These are phyloP conservation scores for Chirona hameri DNA, from an alignment of 2,888 invertebrate genomes.

Conservation along the genomic window DNA sequence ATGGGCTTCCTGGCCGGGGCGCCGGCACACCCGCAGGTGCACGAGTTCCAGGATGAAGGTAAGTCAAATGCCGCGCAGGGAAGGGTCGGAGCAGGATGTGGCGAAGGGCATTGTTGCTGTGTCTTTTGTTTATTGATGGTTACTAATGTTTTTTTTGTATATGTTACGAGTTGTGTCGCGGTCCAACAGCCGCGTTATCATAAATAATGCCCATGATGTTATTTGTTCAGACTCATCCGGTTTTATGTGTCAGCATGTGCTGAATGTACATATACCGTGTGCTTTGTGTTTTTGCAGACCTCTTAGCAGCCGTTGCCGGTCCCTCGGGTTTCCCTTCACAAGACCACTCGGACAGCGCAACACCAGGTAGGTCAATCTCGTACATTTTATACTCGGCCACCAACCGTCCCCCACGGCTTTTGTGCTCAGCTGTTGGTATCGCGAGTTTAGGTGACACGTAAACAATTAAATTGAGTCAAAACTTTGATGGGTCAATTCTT, in stretches of 20 bases:
- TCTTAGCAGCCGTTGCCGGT: background rate
- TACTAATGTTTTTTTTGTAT: too few species aligned
- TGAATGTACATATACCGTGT: too few species aligned
- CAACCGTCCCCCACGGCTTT: background rate
- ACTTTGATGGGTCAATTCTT: too few species aligned
- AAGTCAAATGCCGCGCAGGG: background rate
- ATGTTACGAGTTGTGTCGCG: too few species aligned
- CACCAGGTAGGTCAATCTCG: background rate
- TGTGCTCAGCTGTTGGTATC: background rate
- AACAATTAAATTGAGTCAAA: too few species aligned
- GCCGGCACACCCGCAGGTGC: background rate
- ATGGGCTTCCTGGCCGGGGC: background rate
- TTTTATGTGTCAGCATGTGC: too few species aligned
- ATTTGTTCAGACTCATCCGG: too few species aligned
- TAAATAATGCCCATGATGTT: too few species aligned
- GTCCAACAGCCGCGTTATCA: too few species aligned
- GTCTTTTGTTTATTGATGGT: background rate
- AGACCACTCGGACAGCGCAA: background rate
- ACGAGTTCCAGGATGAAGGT: slow-evolving; percentile 13
- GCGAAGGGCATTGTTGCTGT: background rate
- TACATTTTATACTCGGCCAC: background rate
- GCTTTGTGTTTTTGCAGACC: background rate
- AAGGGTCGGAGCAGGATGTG: background rate
- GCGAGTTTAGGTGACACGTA: too few species aligned
- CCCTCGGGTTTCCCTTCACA: background rate